Conservation (phyloP, 2,797 vertebrate genomes). For the Okamejei kenojei region DNA sequence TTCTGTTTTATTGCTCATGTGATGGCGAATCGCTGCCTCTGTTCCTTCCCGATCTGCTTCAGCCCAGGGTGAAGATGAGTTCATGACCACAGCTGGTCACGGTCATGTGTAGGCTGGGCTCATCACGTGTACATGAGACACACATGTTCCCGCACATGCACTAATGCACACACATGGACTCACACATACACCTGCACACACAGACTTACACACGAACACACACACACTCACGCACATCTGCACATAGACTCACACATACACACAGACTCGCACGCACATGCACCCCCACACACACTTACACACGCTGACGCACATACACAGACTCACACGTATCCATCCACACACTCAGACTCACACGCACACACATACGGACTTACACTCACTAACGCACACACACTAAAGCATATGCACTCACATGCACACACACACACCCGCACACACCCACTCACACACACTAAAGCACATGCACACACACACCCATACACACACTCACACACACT, state of each 20-base stretch:
- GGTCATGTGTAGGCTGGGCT: background rate
- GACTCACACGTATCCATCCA: background rate
- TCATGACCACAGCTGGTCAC: slow-evolving; percentile 31
- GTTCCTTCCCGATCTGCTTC: background rate
- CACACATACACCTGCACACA: background rate
- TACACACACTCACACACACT: no score
- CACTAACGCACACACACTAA: no score
- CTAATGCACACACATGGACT: background rate
- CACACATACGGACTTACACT: background rate
- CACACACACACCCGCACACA: no score
- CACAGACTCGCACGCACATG: background rate
- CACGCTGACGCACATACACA: no score
- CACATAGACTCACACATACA: background rate
- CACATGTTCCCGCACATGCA: no score
- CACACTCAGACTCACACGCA: background rate
- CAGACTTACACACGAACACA: background rate
- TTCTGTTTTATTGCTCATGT: slow-evolving; percentile 8
- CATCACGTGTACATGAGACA: background rate
- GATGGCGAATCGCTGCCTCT: slow-evolving; percentile 8
- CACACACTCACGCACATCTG: background rate
- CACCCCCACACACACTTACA: background rate
- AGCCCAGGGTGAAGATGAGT: slow-evolving; percentile 30
- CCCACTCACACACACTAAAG: no score
- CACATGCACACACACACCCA: no score
- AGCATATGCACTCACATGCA: background rate